Evolutionary conservation across 2,888 invertebrate genomes (phyloP).

Genomic region (Thumatha senex): DNA sequence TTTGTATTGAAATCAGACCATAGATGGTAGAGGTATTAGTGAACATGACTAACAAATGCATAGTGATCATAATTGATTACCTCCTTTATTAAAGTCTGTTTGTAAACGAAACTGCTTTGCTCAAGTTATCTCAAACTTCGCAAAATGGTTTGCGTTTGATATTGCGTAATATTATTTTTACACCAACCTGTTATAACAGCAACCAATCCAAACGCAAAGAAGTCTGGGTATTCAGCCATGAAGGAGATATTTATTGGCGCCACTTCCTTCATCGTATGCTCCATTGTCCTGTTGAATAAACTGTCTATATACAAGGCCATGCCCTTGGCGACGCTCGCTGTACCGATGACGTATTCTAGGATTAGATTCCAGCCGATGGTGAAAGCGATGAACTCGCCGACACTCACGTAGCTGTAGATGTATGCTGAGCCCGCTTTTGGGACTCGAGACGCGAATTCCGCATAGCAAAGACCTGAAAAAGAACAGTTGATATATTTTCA

Average conservation of each 20-base stretch:
- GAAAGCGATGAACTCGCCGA: constrained; percentile 96
- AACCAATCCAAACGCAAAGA: constrained; percentile 89
- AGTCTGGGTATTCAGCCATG: constrained; percentile 89
- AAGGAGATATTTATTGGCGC: constrained; percentile 87
- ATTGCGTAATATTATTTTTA: too few relatives aligned
- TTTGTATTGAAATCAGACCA: too few relatives aligned
- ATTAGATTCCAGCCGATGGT: constrained; percentile 97
- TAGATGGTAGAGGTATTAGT: too few relatives aligned
- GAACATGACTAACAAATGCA: too few relatives aligned
- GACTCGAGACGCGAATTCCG: constrained; percentile 94
- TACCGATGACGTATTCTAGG: constrained; percentile 93
- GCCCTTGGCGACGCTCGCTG: constrained; percentile 91
- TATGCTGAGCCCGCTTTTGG: constrained; percentile 96
- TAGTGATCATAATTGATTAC: too few relatives aligned
- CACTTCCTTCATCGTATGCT: constrained; percentile 83
- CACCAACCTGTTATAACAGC: constrained; percentile 86
- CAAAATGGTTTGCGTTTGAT: too few relatives aligned
- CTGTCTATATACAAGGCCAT: constrained; percentile 91
- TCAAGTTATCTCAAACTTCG: too few relatives aligned
- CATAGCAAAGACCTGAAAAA: constrained; percentile 91
- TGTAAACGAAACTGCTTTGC: too few relatives aligned
- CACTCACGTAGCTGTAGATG: constrained; percentile 95
- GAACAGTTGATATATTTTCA: too few relatives aligned
- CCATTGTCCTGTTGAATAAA: constrained; percentile 87
- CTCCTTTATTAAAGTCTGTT: too few relatives aligned